Evolutionary conservation across 2,113 vertebrate genomes (phyloP), one percentile per base, ranked within the genome.

Genomic region (Dasypus novemcinctus): DNA sequence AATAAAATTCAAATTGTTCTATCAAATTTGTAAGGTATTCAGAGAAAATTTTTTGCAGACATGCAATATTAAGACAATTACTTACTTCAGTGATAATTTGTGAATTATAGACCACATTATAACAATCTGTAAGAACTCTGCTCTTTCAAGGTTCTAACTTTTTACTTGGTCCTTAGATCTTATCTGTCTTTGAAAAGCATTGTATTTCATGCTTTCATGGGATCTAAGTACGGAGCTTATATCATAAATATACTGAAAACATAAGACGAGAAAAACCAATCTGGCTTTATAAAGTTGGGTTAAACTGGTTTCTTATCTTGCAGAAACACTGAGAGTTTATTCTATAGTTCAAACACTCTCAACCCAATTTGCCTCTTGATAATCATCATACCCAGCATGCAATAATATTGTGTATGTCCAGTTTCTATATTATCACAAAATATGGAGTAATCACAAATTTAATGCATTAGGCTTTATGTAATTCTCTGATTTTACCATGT

Each of bases 291-390:
- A 86, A 95, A 80, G 69, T 87, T 96, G 82, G 8, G 31, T 89
- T 94, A 94, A 88, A 81, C 36, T 87, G n/a, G 31, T 78, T 95
- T 89, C 72, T 95, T 97, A 86, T 93, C 57, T 86, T 95, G 41
- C 33, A 63, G 63, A 80, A 94, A 87, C 41, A 82, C 36, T 59
- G 72, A 90, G 43, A 68, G n/a, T 90, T 89, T 86, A 94, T 38
- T 93, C 7, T 5, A 2, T 23, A 83, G 36, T 89, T 94, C 83
- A 78, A 74, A 93, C 68, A 71, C 75, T 87, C 71, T 78, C 7
- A n/a, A 38, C 18, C 11, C 52, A 96, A 89, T 43, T 84, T 95
- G 89, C 54, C 68, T 86, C 64, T 84, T 88, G 80, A 92, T 97
- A 95, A 92, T 92, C 81, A 95, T 94, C 63, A 76, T 25, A 72